Base-by-base conservation (phyloP, 2,113 vertebrate species). In the Strix aluco region DNA sequence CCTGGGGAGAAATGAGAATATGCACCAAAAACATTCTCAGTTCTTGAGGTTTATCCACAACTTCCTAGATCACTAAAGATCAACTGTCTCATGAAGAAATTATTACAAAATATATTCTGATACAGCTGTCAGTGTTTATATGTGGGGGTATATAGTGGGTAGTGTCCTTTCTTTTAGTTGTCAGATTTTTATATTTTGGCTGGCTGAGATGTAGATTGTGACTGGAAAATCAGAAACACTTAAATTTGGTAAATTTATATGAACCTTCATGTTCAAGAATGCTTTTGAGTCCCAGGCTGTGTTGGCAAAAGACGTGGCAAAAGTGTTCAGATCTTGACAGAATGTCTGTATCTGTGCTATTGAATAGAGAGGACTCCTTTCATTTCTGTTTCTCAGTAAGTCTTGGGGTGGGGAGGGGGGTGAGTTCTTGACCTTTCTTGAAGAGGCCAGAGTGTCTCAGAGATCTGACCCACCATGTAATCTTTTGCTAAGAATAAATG, bases 1-100 rank as follows among this genome's bases (percentile, higher is more conserved):
- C 86, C 95, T 72, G 9, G 92, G 92, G 96, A 94, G 87, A 73
- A 95, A 92, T 87, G 84, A 96, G 94, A 94, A 93, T 94, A 89
- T 65, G 30, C 27, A 81, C 66, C 23, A 80, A 81, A 94, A 91
- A 70, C 84, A 90, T 94, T 97, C 93, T 94, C 66, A 92, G 94
- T 92, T 71, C 70, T 75, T 38, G 81, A 94, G 81, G 34, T 72
- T 97, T 94, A 89, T 94, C 86, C 73, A 72, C 80, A 70, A 10
- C 84, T 95, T 96, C 89, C 91, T 89, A 84, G 73, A 86, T 94
- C 57, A 51, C 86, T 94, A 18, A 89, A 69, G 61, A 94, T 79
- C 61, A 89, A 26, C 61, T 85, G 30, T 79, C 40, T 70, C 52
- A 57, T 69, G 66, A 65, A 92, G 54, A 79, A 73, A 42, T 84